phyloP scores from a whole-genome alignment of 2,113 vertebrate genomes.

The Casuarius casuarius region DNA sequence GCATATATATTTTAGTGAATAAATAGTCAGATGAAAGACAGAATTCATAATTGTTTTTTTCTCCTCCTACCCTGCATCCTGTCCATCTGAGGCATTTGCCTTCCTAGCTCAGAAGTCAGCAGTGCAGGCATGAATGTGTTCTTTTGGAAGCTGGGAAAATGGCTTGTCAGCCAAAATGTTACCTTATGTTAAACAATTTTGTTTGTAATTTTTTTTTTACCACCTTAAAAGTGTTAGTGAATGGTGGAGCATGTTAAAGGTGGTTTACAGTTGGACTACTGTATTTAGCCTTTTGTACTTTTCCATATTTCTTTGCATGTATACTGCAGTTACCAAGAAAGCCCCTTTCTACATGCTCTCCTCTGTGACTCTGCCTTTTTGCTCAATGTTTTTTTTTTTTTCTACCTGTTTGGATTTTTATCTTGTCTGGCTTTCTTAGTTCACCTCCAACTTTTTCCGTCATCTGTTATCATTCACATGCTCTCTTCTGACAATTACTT shows the following conservation, averaged over 20 bases:
- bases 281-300: background rate
- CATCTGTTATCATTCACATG: background rate
- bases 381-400: background rate
- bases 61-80: background rate
- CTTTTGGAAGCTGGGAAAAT: slow-evolving; percentile 24
- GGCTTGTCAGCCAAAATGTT: slow-evolving; percentile 1
- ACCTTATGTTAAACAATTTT: slow-evolving; percentile 16
- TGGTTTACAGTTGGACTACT: background rate
- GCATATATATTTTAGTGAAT: background rate
- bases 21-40: background rate
- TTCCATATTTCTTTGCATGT: background rate
- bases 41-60: background rate
- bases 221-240: background rate
- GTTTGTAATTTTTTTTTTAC: background rate
- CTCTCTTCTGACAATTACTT: background rate
- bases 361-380: background rate
- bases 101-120: background rate
- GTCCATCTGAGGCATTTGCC: slow-evolving; percentile 35
- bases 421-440: background rate
- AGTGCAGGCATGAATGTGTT: background rate
- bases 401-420: background rate
- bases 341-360: background rate
- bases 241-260: background rate
- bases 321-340: background rate
- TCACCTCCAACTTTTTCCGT: background rate